phyloP scores from a whole-genome alignment of 1,140 invertebrate genomes.

The Temnothorax curvispinosus region DNA sequence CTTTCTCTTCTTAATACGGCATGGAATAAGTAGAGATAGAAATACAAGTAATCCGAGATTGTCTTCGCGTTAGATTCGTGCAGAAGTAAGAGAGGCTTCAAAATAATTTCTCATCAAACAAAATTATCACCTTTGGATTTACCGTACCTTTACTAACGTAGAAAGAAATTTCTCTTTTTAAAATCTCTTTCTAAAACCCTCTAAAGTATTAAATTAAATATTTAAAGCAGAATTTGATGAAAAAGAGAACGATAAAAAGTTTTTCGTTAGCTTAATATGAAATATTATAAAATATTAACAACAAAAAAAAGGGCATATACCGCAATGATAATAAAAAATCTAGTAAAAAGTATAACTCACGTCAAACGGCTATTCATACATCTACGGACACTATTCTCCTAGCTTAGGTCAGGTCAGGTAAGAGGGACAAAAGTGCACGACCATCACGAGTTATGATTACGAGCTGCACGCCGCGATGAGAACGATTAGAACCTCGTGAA shows the following conservation, averaged over 20 bases:
- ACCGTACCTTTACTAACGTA: background rate
- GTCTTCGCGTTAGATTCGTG: background rate
- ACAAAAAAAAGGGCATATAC: background rate
- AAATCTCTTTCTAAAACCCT: background rate
- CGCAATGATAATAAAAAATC: background rate
- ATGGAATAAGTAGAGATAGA: background rate
- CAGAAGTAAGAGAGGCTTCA: background rate
- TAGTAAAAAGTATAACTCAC: background rate
- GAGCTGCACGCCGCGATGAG: slow-evolving; percentile 56
- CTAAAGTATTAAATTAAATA: background rate
- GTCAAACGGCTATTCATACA: background rate
- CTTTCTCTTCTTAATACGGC: slow-evolving; percentile 16
- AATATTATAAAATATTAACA: background rate
- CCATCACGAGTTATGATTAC: slow-evolving; percentile 68
- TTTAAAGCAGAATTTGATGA: background rate
- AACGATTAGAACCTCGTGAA: slow-evolving; percentile 59
- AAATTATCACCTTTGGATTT: background rate
- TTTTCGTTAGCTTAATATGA: background rate
- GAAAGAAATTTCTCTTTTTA: background rate
- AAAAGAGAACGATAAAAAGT: background rate
- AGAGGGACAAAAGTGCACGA: slow-evolving; percentile 67
- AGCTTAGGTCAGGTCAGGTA: slow-evolving; percentile 59
- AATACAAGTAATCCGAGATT: background rate
- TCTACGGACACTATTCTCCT: slow-evolving; percentile 53
- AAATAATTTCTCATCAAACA: background rate